Base-by-base conservation (phyloP, 2,888 invertebrate genomes). In the Trissolcus brochymenae region DNA sequence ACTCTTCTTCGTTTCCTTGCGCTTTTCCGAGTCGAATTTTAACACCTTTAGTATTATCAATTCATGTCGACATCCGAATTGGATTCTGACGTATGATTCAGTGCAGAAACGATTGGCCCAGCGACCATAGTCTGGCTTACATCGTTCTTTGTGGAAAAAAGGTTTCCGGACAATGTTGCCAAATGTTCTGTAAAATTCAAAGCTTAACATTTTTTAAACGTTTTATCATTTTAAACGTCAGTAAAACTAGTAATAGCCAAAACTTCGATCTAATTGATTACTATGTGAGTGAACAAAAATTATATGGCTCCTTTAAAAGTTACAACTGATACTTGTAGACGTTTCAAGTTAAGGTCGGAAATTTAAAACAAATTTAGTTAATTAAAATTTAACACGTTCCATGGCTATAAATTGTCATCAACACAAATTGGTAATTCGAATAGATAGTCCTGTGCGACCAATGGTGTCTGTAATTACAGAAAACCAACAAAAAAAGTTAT, bases 11-110 rank as follows among this genome's bases (percentile, higher is more conserved):
- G 41, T 64, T n/a, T 53, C 35, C 49, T 54, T n/a, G 13, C 13
- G 51, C 43, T 65, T 50, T 51, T 19, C 35, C 41, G 19, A 55
- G 54, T 57, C 51, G 74, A 67, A 62, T 68, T 73, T 77, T 68
- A 60, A 73, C 73, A 62, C 64, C 61, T 77, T 54, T 43, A 41
- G 50, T 49, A 73, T 68, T 73, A 77, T 65, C 73, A 77, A 77
- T 77, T 77, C 73, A 68, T 73, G 77, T 70, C 73, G 67, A 49
- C 61, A 56, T 57, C 57, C 46, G 72, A 68, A 77, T 77, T 72
- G 67, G 67, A 72, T 77, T 68, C 72, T 40, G 72, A 72, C 57
- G 71, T 64, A 73, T 73, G 68, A 77, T 73, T 73, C 77, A 70
- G 56, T 64, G 64, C 51, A 54, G 41, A 73, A 50, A 14, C 62